Evolutionary conservation across 1,140 invertebrate species (phyloP).

Genomic region (Drosophila azteca): DNA sequence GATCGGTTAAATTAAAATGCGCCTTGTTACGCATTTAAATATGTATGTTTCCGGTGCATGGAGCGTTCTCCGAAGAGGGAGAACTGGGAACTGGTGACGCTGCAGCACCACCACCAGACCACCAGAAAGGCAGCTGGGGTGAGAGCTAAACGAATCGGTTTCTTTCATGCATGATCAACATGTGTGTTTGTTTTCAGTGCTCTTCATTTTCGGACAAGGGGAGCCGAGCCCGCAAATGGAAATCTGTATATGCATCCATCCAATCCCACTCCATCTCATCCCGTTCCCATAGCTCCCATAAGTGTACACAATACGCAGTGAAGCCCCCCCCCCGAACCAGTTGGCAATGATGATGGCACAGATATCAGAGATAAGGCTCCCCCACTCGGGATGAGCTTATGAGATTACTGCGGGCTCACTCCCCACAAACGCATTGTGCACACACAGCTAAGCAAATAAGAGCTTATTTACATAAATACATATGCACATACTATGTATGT

Average conservation of each 20-base stretch:
- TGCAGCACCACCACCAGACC: slow-evolving; percentile 2
- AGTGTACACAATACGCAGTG: background rate
- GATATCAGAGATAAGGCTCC: slow-evolving; percentile 48
- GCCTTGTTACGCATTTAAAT: slow-evolving; percentile 78
- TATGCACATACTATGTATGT: background rate
- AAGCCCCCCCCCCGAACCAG: slow-evolving; percentile 8
- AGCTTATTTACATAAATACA: background rate
- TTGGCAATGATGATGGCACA: slow-evolving; percentile 54
- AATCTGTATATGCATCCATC: slow-evolving; percentile 44
- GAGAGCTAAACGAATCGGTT: slow-evolving; percentile 34
- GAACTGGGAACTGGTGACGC: slow-evolving; percentile 25
- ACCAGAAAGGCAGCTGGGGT: slow-evolving; percentile 5
- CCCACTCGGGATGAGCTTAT: slow-evolving; percentile 16
- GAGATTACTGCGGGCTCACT: slow-evolving; percentile 9
- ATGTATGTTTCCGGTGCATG: slow-evolving; percentile 67
- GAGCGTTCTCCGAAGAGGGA: background rate
- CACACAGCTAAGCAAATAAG: slow-evolving; percentile 43
- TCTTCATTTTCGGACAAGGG: slow-evolving; percentile 24
- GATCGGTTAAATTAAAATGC: slow-evolving; percentile 77
- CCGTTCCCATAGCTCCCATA: slow-evolving; percentile 9
- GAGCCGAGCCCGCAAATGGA: slow-evolving; percentile 37
- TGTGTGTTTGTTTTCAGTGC: slow-evolving; percentile 57
- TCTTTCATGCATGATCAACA: slow-evolving; percentile 64
- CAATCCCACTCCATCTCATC: slow-evolving; percentile 7
- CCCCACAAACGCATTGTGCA: slow-evolving; percentile 9